Conservation (phyloP, 2,888 invertebrate species). For the Lasius platythorax region DNA sequence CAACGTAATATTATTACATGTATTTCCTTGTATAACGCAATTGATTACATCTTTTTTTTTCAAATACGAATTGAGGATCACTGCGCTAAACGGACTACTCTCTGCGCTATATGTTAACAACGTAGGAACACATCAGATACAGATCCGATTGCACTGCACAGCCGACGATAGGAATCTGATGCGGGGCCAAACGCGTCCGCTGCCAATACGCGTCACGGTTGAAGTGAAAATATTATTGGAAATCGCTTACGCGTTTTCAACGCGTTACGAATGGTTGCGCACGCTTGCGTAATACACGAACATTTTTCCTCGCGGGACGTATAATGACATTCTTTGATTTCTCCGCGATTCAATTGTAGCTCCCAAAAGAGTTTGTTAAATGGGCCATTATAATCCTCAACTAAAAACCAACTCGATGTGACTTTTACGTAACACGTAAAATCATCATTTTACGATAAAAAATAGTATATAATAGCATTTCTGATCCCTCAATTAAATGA, state of each 20-base stretch:
- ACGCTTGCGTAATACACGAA: slow-evolving; percentile 21
- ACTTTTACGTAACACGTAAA: slow-evolving; percentile 15
- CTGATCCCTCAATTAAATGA: neutral
- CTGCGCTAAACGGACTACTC: neutral
- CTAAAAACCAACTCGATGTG: neutral
- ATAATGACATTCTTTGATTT: slow-evolving; percentile 53
- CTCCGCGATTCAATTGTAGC: slow-evolving; percentile 22
- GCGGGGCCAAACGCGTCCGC: slow-evolving; percentile 50
- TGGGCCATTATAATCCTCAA: slow-evolving; percentile 36
- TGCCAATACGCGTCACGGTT: slow-evolving; percentile 53
- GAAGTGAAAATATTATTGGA: slow-evolving; percentile 54
- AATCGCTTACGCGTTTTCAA: slow-evolving; percentile 54
- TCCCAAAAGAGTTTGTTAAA: slow-evolving; percentile 5
- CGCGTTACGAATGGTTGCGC: slow-evolving; percentile 31
- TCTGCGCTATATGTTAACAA: slow-evolving; percentile 44
- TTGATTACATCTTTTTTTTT: neutral
- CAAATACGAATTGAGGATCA: neutral
- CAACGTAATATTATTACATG: no score
- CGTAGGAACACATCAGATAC: slow-evolving; percentile 35
- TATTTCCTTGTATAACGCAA: neutral
- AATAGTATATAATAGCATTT: neutral
- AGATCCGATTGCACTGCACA: slow-evolving; percentile 46
- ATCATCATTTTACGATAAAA: neutral
- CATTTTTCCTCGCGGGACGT: slow-evolving; percentile 32
- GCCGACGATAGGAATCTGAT: slow-evolving; percentile 44